Conservation (phyloP, 2,797 vertebrate genomes). For the Poeciliopsis paucimaculata region DNA sequence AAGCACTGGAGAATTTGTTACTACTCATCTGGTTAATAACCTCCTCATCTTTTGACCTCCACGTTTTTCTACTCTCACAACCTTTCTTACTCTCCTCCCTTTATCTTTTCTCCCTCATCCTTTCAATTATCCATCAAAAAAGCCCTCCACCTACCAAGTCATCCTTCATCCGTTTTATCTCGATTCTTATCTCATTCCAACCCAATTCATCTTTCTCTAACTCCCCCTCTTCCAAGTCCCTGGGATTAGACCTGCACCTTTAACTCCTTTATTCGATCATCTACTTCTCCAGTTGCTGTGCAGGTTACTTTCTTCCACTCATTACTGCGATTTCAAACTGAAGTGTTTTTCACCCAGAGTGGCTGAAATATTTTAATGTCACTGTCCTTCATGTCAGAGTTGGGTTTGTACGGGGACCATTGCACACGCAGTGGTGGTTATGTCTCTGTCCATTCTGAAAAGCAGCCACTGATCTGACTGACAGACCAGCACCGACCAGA, state of each 20-base stretch:
- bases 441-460: neutral
- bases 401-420: neutral
- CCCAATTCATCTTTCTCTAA: neutral
- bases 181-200: neutral
- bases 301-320: neutral
- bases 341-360: neutral
- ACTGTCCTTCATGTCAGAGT: neutral
- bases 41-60: neutral
- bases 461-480: neutral
- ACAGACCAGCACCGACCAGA: neutral
- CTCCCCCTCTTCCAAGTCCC: neutral
- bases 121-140: neutral
- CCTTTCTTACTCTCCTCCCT: neutral
- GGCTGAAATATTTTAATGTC: neutral
- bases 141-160: neutral
- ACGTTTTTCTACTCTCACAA: neutral
- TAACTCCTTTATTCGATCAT: neutral
- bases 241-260: neutral
- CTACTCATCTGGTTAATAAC: conserved; percentile 3
- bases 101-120: neutral
- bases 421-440: neutral
- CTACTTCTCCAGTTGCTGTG: neutral
- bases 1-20: neutral
- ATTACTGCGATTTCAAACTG: neutral
- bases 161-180: conserved; percentile 2